Evolutionary conservation across 92 coral and sea anemone species (phyloP), one percentile per base, ranked within the genome.

Genomic region (Paragorgia papillata): DNA sequence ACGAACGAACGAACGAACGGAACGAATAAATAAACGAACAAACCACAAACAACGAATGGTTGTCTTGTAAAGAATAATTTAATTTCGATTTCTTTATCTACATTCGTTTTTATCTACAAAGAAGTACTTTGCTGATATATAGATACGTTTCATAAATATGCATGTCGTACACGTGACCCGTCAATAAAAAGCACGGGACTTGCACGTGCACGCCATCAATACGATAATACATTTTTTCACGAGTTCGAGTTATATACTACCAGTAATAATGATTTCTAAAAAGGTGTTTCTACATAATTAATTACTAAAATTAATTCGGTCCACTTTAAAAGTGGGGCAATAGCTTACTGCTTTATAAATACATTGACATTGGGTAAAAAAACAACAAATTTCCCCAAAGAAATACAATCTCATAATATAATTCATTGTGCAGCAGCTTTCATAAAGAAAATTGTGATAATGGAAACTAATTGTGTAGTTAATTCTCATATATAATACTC

Each of bases 91-190:
- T 62, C 43, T 19, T 51, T 90, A 88, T 87, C 96, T 90, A 90
- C 96, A 90, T 64, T 79, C 63, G 57, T 25, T 75, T 19, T 67
- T 90, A 90, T 87, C 96, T 87, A 87, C 91, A 90, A 85, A 85
- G 75, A 54, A 41, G 7, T 41, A 48, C 75, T 68, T 48, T 68
- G 75, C 26, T 58, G 75, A 27, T 68, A 68, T 68, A 68, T 68
- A 43, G 60, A 44, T 68, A 68, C 58, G 75, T 46, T 68, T 37
- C 53, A 68, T 68, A 68, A 68, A 68, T 68, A 68, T 49, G 41
- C 58, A 49, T 68, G 75, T 39, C 14, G 19, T 5, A 27, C 75
- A 68, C 75, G 75, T 44, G 59, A 32, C 58, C 21, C 30, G 30
- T 34, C 9, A 24, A 44, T 27, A 68, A 68, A 68, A 68, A 48